Evolutionary conservation across 2,797 vertebrate species (phyloP).

Genomic region (Phataginus tricuspis): DNA sequence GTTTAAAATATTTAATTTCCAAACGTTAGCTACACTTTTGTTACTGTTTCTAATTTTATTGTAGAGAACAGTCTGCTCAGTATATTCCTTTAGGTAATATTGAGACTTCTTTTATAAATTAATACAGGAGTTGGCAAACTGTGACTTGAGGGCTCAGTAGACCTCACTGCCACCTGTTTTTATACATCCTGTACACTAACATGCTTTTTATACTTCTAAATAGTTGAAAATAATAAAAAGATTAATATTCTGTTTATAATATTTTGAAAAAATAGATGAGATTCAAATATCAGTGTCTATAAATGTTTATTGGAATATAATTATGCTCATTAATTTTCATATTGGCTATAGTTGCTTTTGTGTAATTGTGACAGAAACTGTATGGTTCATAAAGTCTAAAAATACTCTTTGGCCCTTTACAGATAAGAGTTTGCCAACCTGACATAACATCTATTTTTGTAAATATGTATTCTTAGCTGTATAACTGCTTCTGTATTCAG

Average conservation of each 20-base stretch:
- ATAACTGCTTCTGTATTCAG: not conserved
- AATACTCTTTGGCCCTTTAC: not conserved
- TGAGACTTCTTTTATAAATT: conserved; percentile 4
- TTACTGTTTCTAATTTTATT: conserved; percentile 28
- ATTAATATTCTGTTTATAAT: not conserved
- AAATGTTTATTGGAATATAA: not conserved
- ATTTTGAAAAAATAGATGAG: not conserved
- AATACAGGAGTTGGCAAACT: not conserved
- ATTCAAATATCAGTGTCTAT: not conserved
- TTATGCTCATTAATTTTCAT: not conserved
- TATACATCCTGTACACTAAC: not conserved
- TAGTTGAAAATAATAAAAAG: not conserved
- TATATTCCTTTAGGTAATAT: not conserved
- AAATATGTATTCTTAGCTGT: not conserved
- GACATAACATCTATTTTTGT: not conserved
- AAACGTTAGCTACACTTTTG: not conserved
- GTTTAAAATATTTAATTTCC: not conserved
- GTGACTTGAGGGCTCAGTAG: not conserved
- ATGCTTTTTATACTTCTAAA: not conserved
- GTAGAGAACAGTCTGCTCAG: not conserved
- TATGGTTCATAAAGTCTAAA: not conserved
- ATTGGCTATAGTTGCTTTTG: not conserved
- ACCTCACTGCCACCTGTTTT: not conserved
- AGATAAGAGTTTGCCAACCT: not conserved
- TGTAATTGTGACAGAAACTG: not conserved